Evolutionary conservation across 2,888 invertebrate species (phyloP).

Genomic region (Blera fallax): DNA sequence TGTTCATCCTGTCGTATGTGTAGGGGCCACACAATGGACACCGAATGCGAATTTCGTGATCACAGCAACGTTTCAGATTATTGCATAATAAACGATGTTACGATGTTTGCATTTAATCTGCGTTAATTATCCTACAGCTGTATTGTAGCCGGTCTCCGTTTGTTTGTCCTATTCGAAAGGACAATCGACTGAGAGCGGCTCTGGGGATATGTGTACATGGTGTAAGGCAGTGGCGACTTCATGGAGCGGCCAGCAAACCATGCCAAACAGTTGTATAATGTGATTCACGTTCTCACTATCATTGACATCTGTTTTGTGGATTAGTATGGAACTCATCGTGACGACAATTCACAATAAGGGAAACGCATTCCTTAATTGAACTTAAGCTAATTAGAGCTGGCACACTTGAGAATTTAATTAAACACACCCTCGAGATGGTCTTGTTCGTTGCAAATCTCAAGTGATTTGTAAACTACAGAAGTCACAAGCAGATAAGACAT

Average conservation of each 20-base stretch:
- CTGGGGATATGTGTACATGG: background rate
- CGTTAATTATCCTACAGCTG: conserved; percentile 68
- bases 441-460: conserved; percentile 51
- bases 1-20: conserved; percentile 14
- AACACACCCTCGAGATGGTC: conserved; percentile 50
- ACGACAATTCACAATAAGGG: conserved; percentile 29
- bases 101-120: conserved; percentile 72
- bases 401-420: conserved; percentile 69
- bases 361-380: conserved; percentile 41
- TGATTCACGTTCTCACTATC: background rate
- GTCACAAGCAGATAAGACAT: conserved; percentile 67
- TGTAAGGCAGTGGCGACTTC: conserved; percentile 68
- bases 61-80: conserved; percentile 60
- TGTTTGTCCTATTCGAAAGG: conserved; percentile 33
- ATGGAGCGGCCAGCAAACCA: conserved; percentile 51
- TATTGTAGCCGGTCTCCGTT: conserved; percentile 34
- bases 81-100: conserved; percentile 71
- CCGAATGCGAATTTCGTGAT: conserved; percentile 62
- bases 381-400: conserved; percentile 55
- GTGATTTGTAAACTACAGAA: conserved; percentile 71
- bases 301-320: conserved; percentile 39
- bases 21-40: conserved; percentile 45
- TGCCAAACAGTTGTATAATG: background rate
- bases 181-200: conserved; percentile 2
- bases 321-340: background rate